phyloP scores from a whole-genome alignment of 2,888 invertebrate species.

The Serripes groenlandicus region DNA sequence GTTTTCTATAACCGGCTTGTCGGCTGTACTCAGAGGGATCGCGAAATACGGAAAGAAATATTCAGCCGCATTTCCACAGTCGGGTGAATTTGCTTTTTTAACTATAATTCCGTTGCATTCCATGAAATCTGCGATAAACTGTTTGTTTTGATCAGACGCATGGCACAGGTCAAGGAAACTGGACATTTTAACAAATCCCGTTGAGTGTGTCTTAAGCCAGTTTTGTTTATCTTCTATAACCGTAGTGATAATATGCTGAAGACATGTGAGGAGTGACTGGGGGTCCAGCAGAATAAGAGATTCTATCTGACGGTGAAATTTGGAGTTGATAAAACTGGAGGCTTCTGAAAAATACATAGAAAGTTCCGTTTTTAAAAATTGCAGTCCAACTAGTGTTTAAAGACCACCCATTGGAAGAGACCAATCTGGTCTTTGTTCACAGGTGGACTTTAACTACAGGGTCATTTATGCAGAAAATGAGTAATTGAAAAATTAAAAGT shows the following conservation, averaged over 20 bases:
- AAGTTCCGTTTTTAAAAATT: too few species aligned
- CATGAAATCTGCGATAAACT: conserved; percentile 56
- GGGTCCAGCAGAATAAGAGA: conserved; percentile 66
- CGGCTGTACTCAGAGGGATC: conserved; percentile 41
- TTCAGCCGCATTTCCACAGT: conserved; percentile 28
- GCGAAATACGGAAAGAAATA: conserved; percentile 71
- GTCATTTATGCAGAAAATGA: too few species aligned
- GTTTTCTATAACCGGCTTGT: conserved; percentile 28
- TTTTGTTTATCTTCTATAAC: conserved; percentile 62
- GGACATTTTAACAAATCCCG: conserved; percentile 56
- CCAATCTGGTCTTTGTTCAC: too few species aligned
- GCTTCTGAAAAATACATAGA: conserved; percentile 70
- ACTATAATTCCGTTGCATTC: conserved; percentile 68
- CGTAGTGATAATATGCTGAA: conserved; percentile 46
- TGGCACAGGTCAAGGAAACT: conserved; percentile 44
- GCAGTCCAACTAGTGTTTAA: too few species aligned
- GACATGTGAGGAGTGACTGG: conserved; percentile 52
- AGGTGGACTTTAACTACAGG: too few species aligned
- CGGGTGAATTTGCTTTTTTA: conserved; percentile 33
- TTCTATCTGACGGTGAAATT: conserved; percentile 52
- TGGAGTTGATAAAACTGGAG: conserved; percentile 57
- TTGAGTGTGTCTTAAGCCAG: conserved; percentile 61
- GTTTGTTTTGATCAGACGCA: conserved; percentile 19
- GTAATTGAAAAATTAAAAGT: too few species aligned
- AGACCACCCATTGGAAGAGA: too few species aligned